Conservation (phyloP, 2,113 vertebrate genomes). For the Taurulus bubalis region DNA sequence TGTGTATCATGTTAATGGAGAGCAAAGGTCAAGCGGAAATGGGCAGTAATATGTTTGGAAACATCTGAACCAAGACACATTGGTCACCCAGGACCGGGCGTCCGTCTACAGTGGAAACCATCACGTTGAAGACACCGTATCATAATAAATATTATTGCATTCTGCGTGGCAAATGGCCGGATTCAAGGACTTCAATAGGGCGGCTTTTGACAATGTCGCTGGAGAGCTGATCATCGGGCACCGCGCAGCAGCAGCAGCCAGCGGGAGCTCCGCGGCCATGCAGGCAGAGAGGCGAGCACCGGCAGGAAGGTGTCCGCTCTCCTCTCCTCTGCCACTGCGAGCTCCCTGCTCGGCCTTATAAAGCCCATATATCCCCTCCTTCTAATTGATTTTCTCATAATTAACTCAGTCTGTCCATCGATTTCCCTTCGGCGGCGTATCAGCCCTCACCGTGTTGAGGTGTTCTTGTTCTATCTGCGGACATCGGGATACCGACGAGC, state of each 20-base stretch:
- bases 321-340: conserved; percentile 53
- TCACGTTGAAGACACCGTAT: neutral
- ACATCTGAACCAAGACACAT: conserved; percentile 2
- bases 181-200: neutral
- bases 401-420: conserved; percentile 88
- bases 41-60: conserved; percentile 3
- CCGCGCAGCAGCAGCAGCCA: conserved; percentile 12
- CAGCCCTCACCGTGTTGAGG: conserved; percentile 60
- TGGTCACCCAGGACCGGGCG: neutral
- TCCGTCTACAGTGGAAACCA: neutral
- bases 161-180: neutral
- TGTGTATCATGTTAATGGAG: neutral
- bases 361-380: conserved; percentile 81
- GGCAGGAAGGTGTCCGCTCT: conserved; percentile 43
- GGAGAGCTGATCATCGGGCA: neutral
- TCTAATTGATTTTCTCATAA: conserved; percentile 89
- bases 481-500: conserved; percentile 73
- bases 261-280: conserved; percentile 32
- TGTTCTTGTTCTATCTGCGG: conserved; percentile 74
- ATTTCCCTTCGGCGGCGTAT: conserved; percentile 83
- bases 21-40: conserved; percentile 24
- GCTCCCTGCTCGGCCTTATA: conserved; percentile 73
- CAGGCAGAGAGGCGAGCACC: conserved; percentile 14
- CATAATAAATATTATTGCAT: neutral
- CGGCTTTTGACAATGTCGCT: too few relatives aligned